Evolutionary conservation across 2,113 vertebrate genomes (phyloP).

Genomic region (Kryptolebias marmoratus): DNA sequence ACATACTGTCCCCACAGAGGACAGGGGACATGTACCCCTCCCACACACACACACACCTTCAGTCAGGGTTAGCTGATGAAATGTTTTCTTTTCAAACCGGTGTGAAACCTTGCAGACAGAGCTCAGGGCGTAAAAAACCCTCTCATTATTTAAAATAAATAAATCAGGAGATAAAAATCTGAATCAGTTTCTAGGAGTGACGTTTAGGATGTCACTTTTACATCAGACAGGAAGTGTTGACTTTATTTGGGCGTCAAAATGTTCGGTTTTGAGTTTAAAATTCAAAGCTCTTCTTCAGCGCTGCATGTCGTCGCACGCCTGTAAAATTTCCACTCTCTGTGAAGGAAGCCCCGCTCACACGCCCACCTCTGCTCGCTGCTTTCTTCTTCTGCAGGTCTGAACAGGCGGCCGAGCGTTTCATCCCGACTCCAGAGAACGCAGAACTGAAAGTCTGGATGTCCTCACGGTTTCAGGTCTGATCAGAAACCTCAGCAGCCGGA

Average conservation of each 20-base stretch:
- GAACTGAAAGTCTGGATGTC: background rate
- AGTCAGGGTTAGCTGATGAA: background rate
- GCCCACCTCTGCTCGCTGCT: background rate
- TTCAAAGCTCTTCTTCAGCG: background rate
- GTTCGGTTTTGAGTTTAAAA: background rate
- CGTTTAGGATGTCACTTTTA: background rate
- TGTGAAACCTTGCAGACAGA: background rate
- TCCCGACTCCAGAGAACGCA: background rate
- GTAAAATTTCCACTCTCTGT: conserved; percentile 23
- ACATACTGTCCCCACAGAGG: background rate
- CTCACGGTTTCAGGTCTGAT: background rate
- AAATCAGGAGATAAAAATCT: background rate
- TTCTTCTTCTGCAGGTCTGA: conserved; percentile 34
- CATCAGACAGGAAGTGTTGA: background rate
- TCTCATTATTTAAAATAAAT: background rate
- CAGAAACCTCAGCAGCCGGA: background rate
- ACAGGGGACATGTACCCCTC: background rate
- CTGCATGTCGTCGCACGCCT: conserved; percentile 45
- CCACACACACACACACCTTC: background rate
- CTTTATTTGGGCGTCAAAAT: conserved; percentile 14
- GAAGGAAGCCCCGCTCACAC: background rate
- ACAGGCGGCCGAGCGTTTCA: conserved; percentile 13
- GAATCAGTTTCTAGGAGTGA: background rate
- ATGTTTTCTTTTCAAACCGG: conserved; percentile 3
- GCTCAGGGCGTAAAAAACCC: background rate